Evolutionary conservation across 2,113 vertebrate genomes (phyloP), one percentile per base, ranked within the genome.

Genomic region (Podarcis muralis): DNA sequence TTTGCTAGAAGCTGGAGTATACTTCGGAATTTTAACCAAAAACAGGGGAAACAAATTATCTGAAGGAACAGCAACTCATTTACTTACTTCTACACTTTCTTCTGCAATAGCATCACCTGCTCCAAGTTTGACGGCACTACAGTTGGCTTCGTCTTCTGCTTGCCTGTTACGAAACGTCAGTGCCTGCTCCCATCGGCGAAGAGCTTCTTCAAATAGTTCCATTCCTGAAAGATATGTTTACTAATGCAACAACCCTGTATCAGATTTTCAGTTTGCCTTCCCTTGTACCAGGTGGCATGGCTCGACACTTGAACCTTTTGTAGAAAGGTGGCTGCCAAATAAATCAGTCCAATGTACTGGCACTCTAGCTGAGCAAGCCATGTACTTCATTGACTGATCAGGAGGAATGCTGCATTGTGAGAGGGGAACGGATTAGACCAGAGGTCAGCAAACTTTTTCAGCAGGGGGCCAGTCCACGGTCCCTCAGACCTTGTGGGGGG

Each of bases 121-220:
- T 88, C 98, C 98, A 71, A 98, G 93, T 86, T 98, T 98, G 90
- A 99, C 96, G 0, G 98, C 97, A 5, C 95, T 90, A 87, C 98
- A 99, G 88, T 91, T 95, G 3, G 93, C 97, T 87, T 99, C 98
- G 16, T 99, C 99, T 40, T 99, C 98, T 1, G 93, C 96, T 88
- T 98, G 98, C 40, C 97, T 97, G 94, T 95, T 98, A 68, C 98
- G 98, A 90, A 99, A 99, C 0, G 97, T 98, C 3, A 99, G 88
- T 0, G 99, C 99, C 88, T 99, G 98, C 79, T 99, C 99, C 99
- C 99, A 99, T 16, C 98, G 97, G 35, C 96, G 96, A 71, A 99
- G 92, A 0, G 99, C 99, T 91, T 99, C 99, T 92, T 99, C 99
- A 18, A 99, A 99, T 89, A 99, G 94, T 93, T 99, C 99, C 99